Evolutionary conservation across 1,140 invertebrate genomes (phyloP), one percentile per base, ranked within the genome.

Genomic region (Sesamia nonagrioides): DNA sequence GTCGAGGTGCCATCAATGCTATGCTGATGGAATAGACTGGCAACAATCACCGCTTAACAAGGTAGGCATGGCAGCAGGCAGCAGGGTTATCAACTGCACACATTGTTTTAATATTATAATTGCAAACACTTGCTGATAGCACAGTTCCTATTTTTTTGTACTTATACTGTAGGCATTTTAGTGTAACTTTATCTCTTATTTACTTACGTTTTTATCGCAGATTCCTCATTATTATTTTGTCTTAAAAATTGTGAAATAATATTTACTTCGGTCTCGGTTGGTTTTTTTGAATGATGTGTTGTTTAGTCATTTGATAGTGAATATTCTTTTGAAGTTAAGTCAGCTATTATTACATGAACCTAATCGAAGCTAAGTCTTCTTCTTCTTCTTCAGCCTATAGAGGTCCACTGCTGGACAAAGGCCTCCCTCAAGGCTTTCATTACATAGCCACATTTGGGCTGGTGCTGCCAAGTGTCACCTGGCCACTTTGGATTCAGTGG

Each of bases 101-200:
- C 61, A 42, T 37, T 66, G 61, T 66, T 66, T 66, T 42, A 66
- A 66, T 18, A 66, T 66, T 66, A 40, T 66, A 66, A 66, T 66
- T 66, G 17, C 37, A 66, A 66, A 66, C 61, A 66, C 13, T 11
- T 15, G 13, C 37, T 18, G 61, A 66, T 66, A 66, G 9, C 9
- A 18, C 61, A 66, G 60, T 63, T 63, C 60, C 60, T 63, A 63
- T 40, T 61, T 27, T 61, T 8, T 61, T 8, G 27, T 27, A n/a
- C 13, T 71, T 54, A 54, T n/a, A 27, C 27, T 27, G 27, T 27
- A 27, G 27, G 27, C 27, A 27, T 27, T 27, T 27, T 27, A 27
- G 35, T 54, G 66, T 77, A 27, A 1, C 27, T 50, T 42, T 21
- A 6, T 66, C 6, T 66, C n/a, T 66, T 15, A n/a, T 66, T 42